Evolutionary conservation across 2,797 vertebrate species (phyloP).

Genomic region (Bradypodion ventrale): DNA sequence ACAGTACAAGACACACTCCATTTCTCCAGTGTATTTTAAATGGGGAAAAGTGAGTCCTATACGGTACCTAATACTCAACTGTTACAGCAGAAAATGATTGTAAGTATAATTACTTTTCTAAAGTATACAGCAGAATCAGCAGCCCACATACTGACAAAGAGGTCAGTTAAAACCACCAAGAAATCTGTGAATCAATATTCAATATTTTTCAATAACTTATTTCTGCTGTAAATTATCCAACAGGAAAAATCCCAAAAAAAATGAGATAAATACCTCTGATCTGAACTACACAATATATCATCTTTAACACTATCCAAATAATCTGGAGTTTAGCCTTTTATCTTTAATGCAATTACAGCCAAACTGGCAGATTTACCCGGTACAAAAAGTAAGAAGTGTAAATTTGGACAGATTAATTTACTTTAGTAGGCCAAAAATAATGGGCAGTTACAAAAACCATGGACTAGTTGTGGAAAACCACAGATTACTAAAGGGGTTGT

Average conservation of each 20-base stretch:
- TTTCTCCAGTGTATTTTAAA: too few species aligned
- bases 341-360: neutral
- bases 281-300: neutral
- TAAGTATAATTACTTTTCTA: neutral
- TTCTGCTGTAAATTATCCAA: neutral
- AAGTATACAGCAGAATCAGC: neutral
- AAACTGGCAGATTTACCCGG: neutral
- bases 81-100: neutral
- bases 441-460: neutral
- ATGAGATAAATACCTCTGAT: neutral
- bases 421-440: neutral
- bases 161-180: neutral
- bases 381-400: neutral
- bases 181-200: neutral
- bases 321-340: neutral
- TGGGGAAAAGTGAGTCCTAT: too few species aligned
- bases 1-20: too few species aligned
- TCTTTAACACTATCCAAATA: neutral
- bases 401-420: neutral
- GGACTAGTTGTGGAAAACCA: conserved; percentile 22
- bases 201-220: neutral
- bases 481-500: conserved; percentile 42
- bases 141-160: neutral
- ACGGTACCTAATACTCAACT: neutral
- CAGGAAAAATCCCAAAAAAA: neutral